Evolutionary conservation across 2,888 invertebrate genomes (phyloP).

Genomic region (Ormyrus nitidulus): DNA sequence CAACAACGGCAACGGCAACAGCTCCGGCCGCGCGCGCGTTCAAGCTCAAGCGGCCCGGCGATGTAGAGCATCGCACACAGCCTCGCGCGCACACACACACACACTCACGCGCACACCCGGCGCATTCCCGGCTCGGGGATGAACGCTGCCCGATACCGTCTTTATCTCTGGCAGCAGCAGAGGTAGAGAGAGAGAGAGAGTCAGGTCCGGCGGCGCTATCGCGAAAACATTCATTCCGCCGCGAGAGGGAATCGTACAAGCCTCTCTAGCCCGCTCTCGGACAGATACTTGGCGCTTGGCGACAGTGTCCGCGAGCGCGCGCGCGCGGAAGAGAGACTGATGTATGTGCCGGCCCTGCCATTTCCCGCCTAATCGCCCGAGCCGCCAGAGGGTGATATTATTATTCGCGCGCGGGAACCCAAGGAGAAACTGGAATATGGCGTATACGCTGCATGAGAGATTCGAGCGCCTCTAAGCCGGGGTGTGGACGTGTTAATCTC

Average conservation of each 20-base stretch:
- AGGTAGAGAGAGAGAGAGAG: not conserved
- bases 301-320: no score
- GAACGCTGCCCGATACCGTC: conserved; percentile 38
- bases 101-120: not conserved
- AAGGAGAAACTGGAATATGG: not conserved
- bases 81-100: no score
- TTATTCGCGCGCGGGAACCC: conserved; percentile 15
- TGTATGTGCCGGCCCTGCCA: no score
- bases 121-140: not conserved
- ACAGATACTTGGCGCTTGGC: no score
- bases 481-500: no score
- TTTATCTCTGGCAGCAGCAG: conserved; percentile 13
- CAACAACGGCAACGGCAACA: no score
- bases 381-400: not conserved
- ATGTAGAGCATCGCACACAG: conserved; percentile 19
- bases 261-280: not conserved
- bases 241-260: not conserved
- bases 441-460: no score
- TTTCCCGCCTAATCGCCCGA: no score
- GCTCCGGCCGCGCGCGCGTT: not conserved
- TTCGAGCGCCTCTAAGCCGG: no score
- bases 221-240: conserved; percentile 30
- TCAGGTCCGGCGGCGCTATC: conserved; percentile 25
- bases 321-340: no score
- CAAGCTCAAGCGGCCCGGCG: conserved; percentile 2